A percentile compares a stretch with the other conserved stretches of the same genome.
phyloP scores from a whole-genome alignment of 2,888 invertebrate genomes.

The Dilophus febrilis region DNA sequence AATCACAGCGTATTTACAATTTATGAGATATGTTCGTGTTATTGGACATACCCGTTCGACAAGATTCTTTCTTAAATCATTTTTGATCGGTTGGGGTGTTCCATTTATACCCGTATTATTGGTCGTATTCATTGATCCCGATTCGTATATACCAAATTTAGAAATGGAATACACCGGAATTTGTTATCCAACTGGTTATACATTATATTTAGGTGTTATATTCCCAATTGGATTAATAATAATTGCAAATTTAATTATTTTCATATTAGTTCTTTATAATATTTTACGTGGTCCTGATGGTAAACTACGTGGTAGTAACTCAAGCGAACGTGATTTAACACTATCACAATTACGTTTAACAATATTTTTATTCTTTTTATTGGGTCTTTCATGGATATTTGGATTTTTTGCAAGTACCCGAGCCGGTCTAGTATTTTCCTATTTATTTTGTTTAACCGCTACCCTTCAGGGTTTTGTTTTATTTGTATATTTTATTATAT shows the following conservation, averaged over 20 bases:
- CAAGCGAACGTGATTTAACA: constrained; percentile 21
- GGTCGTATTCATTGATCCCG: constrained; percentile 30
- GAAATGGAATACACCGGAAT: constrained; percentile 26
- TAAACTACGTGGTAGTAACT: constrained; percentile 29
- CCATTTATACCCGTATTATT: constrained; percentile 37
- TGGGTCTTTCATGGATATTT: constrained; percentile 45
- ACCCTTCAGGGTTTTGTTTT: constrained; percentile 44
- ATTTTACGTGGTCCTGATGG: constrained; percentile 34
- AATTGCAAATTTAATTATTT: constrained; percentile 35
- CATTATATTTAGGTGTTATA: constrained; percentile 33
- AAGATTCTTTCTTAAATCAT: constrained; percentile 43
- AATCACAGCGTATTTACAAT: constrained; percentile 48
- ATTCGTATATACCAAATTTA: constrained; percentile 29
- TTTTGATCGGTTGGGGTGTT: constrained; percentile 44
- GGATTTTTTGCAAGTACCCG: constrained; percentile 37
- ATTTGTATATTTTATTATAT: constrained; percentile 41
- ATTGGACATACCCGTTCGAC: constrained; percentile 39
- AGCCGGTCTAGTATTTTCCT: constrained; percentile 35
- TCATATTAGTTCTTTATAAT: constrained; percentile 36
- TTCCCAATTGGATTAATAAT: constrained; percentile 37
- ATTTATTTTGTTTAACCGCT: constrained; percentile 43
- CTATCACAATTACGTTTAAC: constrained; percentile 37
- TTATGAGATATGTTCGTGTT: constrained; percentile 48
- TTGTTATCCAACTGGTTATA: constrained; percentile 37
- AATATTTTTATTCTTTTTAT: constrained; percentile 39